phyloP scores from a whole-genome alignment of 2,797 vertebrate species.

The Pseudopleuronectes americanus region DNA sequence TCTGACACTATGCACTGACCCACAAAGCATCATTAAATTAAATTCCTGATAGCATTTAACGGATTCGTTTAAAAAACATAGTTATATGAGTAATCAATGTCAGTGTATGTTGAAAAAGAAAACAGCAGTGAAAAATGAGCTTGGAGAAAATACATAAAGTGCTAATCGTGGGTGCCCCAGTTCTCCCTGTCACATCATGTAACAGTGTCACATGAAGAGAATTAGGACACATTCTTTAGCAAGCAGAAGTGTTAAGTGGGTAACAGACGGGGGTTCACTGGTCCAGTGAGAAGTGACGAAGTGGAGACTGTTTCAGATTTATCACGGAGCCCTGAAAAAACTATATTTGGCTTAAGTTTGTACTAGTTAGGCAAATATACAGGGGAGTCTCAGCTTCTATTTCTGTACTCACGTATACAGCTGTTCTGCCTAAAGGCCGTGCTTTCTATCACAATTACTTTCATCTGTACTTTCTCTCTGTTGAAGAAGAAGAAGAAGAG shows the following conservation, averaged over 20 bases:
- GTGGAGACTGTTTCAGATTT: constrained; percentile 14
- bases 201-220: constrained; percentile 68
- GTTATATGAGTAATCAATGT: neutral
- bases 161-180: constrained; percentile 27
- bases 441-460: constrained; percentile 9
- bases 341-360: constrained; percentile 44
- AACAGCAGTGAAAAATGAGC: neutral
- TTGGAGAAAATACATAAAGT: constrained; percentile 19
- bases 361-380: constrained; percentile 6
- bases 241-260: constrained; percentile 50
- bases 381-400: neutral
- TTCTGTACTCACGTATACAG: neutral
- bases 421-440: neutral
- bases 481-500: neutral
- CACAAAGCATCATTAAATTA: neutral
- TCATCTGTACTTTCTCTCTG: neutral
- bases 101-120: neutral
- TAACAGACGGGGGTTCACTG: constrained; percentile 29
- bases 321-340: constrained; percentile 24
- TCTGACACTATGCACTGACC: neutral
- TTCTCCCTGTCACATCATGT: constrained; percentile 30
- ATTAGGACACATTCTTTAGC: constrained; percentile 64
- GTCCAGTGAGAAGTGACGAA: constrained; percentile 44
- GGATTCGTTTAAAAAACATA: neutral
- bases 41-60: neutral